These are phyloP conservation scores for Idaea aversata DNA, from an alignment of 2,888 invertebrate genomes.

Conservation along the genomic window DNA sequence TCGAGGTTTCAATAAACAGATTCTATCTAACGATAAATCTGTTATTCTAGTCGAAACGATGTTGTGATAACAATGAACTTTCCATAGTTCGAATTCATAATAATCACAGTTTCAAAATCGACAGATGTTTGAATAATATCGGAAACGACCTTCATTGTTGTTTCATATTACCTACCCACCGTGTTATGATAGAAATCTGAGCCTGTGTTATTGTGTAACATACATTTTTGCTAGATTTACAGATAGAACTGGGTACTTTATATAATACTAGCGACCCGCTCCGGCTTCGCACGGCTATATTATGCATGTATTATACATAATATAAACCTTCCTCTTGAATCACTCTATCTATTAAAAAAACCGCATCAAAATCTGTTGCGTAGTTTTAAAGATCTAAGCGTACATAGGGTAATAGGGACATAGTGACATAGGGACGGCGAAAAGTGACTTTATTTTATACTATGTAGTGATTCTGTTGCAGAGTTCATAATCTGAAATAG, in stretches of 20 bases:
- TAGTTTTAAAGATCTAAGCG: no score
- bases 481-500: background rate
- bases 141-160: slow-evolving; percentile 58
- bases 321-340: no score
- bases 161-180: slow-evolving; percentile 49
- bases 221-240: slow-evolving; percentile 43
- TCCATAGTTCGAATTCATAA: slow-evolving; percentile 13
- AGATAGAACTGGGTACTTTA: background rate
- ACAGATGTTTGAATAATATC: slow-evolving; percentile 58
- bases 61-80: background rate
- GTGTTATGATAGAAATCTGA: slow-evolving; percentile 56
- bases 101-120: slow-evolving; percentile 37
- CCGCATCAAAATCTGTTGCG: no score
- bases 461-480: no score
- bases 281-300: no score
- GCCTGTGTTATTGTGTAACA: slow-evolving; percentile 40
- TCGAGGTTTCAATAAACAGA: background rate
- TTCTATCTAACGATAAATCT: slow-evolving; percentile 9
- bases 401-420: no score
- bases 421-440: no score
- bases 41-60: background rate
- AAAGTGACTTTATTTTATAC: no score
- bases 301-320: no score
- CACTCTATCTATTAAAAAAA: no score
- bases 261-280: no score